Conservation (phyloP, 2,113 vertebrate genomes). For the Carassius gibelio region DNA sequence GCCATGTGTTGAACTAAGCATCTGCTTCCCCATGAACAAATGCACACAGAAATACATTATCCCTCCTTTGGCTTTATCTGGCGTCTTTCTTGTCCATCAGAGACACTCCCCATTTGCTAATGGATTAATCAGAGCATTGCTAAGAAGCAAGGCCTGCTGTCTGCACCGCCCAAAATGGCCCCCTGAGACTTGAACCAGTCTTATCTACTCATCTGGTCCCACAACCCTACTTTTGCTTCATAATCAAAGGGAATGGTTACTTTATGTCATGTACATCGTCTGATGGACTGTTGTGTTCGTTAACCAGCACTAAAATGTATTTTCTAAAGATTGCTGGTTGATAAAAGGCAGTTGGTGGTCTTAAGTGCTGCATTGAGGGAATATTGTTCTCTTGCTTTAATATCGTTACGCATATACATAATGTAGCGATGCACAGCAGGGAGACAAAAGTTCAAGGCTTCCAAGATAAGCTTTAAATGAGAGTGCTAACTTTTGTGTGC, state of each 20-base stretch:
- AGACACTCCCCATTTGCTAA: conserved; percentile 54
- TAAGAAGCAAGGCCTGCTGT: conserved; percentile 44
- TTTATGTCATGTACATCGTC: conserved; percentile 1
- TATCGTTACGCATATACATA: conserved; percentile 35
- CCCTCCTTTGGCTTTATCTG: neutral
- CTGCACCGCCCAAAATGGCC: conserved; percentile 46
- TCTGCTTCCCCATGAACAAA: conserved; percentile 1
- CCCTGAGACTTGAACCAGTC: conserved; percentile 41
- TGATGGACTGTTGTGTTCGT: neutral
- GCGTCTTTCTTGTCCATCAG: conserved; percentile 27
- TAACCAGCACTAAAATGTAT: neutral
- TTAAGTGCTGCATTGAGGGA: neutral
- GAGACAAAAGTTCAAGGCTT: neutral
- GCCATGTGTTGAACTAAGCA: conserved; percentile 23
- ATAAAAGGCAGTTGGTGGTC: conserved; percentile 21
- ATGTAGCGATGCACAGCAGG: neutral
- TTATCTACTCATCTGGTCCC: conserved; percentile 23
- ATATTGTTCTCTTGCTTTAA: conserved; percentile 29
- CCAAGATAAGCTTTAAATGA: conserved; percentile 33
- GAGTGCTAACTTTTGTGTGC: neutral
- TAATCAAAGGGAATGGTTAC: neutral
- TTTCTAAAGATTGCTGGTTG: conserved; percentile 30
- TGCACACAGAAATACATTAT: neutral
- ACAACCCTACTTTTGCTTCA: neutral
- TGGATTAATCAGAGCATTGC: conserved; percentile 53